Base-by-base conservation (phyloP, 2,797 vertebrate species). In the Tinamus major region DNA sequence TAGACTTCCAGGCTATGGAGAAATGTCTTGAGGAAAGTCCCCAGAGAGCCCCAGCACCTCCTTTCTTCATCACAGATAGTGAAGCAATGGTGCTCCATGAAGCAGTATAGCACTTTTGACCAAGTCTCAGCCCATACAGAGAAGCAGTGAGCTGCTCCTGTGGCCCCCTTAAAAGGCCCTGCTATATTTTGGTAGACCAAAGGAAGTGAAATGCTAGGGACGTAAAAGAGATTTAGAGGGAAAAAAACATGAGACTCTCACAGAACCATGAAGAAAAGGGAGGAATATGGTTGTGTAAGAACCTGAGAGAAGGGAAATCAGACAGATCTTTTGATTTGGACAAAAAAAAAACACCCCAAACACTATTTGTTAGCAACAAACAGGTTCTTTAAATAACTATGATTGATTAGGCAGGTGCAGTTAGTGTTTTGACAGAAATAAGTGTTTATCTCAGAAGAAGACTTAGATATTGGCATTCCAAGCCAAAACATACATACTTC, bases 241-340 rank as follows among this genome's bases (percentile, higher is more conserved):
- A 55, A 64, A 79, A 91, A 23, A 1, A 84, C 83, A 84, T 1
- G 1, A 10, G 44, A 7, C 26, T n/a, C 1, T 2, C 42, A 16
- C 18, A 35, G 10, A 33, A 11, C 4, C 24, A 35, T 0, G 0
- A 33, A 27, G 49, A 70, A 76, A 72, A 79, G 14, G 79, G 13
- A 6, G 13, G 13, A 87, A 85, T 20, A 23, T 2, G 10, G 46
- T 42, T 89, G 37, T 31, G 5, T 21, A 72, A 41, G 63, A 65
- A 84, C 64, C 5, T 1, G 3, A 85, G 89, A 48, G 13, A 4
- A 67, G 76, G 9, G 33, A 79, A 85, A 89, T 63, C 12, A 80
- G 35, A 59, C 7, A 3, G 67, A n/a, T 7, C 81, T 89, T 55
- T 74, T 72, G n/a, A 29, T 72, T 64, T 58, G 21, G 23, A 69